Percentiles rank a stretch among this genome's conserved stretches.
Evolutionary conservation across 1,140 invertebrate species (phyloP).

Genomic region (Drosophila azteca): DNA sequence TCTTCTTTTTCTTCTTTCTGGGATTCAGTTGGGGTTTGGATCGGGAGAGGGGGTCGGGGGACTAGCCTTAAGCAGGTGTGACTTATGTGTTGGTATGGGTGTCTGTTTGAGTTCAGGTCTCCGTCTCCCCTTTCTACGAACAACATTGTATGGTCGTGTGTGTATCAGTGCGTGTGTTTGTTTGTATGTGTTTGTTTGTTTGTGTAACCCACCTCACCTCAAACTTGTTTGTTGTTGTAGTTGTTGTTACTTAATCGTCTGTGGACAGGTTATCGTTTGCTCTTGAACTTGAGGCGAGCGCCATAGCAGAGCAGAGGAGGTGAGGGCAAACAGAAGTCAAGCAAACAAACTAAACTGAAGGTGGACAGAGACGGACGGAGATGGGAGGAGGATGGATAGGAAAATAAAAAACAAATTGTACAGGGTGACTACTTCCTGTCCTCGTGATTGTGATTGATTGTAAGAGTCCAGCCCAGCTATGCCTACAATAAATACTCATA

Average conservation of each 20-base stretch:
- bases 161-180: not conserved
- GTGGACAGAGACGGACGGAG: slow-evolving; percentile 15
- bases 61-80: slow-evolving; percentile 66
- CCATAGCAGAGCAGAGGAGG: slow-evolving; percentile 36
- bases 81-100: slow-evolving; percentile 40
- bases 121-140: too few species aligned
- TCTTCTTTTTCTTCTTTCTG: slow-evolving; percentile 20
- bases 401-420: slow-evolving; percentile 28
- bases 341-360: slow-evolving; percentile 32
- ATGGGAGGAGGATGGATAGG: not conserved
- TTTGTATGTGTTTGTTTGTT: slow-evolving; percentile 11
- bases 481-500: too few species aligned
- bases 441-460: too few species aligned
- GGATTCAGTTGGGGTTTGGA: not conserved
- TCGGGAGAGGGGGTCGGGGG: not conserved
- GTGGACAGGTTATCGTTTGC: slow-evolving; percentile 69
- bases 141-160: not conserved
- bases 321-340: slow-evolving; percentile 18
- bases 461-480: too few species aligned
- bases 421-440: slow-evolving; percentile 16
- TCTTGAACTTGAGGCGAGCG: slow-evolving; percentile 76
- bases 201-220: slow-evolving; percentile 41
- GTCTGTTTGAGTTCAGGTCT: not conserved
- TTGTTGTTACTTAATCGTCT: slow-evolving; percentile 74
- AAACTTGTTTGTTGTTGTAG: slow-evolving; percentile 70